Conservation (phyloP, 2,888 invertebrate genomes). For the Drosophila formosana region DNA sequence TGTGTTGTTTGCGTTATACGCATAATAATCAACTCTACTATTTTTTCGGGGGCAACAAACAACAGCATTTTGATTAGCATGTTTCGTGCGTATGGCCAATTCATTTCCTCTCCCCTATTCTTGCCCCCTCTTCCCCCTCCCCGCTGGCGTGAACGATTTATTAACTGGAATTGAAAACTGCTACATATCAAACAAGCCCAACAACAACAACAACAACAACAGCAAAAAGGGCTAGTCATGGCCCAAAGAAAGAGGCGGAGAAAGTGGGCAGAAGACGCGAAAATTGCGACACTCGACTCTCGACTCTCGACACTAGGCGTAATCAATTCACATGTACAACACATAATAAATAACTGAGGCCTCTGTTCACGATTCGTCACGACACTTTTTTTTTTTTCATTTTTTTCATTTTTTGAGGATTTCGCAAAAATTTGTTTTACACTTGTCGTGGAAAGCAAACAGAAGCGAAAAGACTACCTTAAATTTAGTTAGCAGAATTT, state of each 20-base stretch:
- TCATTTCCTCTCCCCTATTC: not conserved
- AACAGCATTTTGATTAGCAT: constrained; percentile 53
- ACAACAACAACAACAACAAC: not conserved
- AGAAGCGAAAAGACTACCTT: no score
- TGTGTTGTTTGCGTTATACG: constrained; percentile 11
- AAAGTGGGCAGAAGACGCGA: not conserved
- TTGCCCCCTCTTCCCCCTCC: no score
- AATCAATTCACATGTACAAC: constrained; percentile 12
- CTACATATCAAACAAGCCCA: constrained; percentile 12
- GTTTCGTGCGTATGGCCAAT: constrained; percentile 60
- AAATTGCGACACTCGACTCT: constrained; percentile 4
- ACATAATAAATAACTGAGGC: not conserved
- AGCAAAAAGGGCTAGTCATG: constrained; percentile 8
- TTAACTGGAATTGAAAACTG: constrained; percentile 29
- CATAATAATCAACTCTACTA: constrained; percentile 34
- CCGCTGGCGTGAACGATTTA: constrained; percentile 31
- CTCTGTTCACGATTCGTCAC: not conserved
- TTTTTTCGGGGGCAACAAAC: constrained; percentile 16
- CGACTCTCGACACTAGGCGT: not conserved
- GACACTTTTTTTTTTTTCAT: not conserved
- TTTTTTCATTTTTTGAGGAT: no score
- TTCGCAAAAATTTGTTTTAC: no score
- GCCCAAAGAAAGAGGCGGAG: not conserved
- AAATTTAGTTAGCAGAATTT: no score
- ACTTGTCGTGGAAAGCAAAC: no score